Evolutionary conservation across 2,113 vertebrate genomes (phyloP).

Genomic region (Callocephalon fimbriatum): DNA sequence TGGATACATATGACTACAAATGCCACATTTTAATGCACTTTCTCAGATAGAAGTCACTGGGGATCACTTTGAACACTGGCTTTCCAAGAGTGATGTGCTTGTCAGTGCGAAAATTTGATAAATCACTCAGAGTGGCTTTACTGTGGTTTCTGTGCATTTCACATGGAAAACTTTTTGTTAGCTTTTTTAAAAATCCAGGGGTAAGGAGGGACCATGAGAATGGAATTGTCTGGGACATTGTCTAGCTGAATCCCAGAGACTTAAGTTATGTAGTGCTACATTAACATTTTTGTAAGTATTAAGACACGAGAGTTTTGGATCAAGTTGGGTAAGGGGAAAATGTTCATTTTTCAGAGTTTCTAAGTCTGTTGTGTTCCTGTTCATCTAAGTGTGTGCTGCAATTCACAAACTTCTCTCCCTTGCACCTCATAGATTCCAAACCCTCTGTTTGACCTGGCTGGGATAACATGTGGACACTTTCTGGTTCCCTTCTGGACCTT

Average conservation of each 20-base stretch:
- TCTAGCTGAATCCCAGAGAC: constrained; percentile 47
- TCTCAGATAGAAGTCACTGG: constrained; percentile 43
- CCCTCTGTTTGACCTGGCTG: constrained; percentile 95
- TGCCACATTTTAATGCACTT: constrained; percentile 13
- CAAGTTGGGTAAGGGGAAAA: neutral
- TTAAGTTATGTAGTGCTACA: constrained; percentile 32
- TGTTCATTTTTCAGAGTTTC: neutral
- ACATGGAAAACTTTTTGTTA: constrained; percentile 33
- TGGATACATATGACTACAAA: constrained; percentile 32
- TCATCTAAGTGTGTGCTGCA: neutral
- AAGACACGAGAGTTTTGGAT: neutral
- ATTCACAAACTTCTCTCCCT: neutral
- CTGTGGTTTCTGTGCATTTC: constrained; percentile 74
- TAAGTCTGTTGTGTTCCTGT: neutral
- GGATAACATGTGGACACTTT: constrained; percentile 90
- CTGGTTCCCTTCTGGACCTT: constrained; percentile 97
- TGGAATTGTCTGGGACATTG: constrained; percentile 67
- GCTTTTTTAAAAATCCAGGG: constrained; percentile 56
- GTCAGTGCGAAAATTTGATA: constrained; percentile 52
- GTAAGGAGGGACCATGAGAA: constrained; percentile 58
- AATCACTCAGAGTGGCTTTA: constrained; percentile 48
- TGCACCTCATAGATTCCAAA: constrained; percentile 83
- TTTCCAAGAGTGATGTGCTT: constrained; percentile 56
- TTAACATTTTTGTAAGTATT: neutral
- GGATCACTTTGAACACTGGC: neutral